phyloP scores from a whole-genome alignment of 2,113 vertebrate genomes.

The Piaya cayana region DNA sequence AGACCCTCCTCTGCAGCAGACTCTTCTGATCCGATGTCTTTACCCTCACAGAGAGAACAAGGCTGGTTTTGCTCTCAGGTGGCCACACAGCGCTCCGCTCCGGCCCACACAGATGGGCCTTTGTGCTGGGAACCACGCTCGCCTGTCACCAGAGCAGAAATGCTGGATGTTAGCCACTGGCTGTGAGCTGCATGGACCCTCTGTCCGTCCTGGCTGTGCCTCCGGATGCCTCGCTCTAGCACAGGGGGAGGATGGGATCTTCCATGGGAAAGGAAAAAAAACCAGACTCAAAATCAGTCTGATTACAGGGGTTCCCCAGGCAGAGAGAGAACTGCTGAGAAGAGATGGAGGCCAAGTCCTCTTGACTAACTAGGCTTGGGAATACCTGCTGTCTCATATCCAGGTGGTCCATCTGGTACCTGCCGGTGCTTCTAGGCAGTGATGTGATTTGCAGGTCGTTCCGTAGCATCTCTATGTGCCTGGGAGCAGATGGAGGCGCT shows the following conservation, averaged over 20 bases:
- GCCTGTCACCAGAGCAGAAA: not conserved
- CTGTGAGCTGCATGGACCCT: not conserved
- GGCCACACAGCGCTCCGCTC: fast-evolving
- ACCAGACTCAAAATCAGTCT: not conserved
- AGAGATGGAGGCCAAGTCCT: not conserved
- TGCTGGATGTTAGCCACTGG: not conserved
- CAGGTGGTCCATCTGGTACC: constrained; percentile 61
- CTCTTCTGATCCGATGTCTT: not conserved
- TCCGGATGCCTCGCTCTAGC: not conserved
- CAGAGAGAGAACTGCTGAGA: not conserved
- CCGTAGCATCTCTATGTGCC: not conserved
- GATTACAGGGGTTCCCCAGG: not conserved
- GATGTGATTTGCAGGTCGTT: constrained; percentile 49
- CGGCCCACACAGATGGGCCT: not conserved
- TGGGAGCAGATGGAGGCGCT: not conserved
- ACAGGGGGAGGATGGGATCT: not conserved
- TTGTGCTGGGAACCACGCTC: not conserved
- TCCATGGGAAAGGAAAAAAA: not conserved
- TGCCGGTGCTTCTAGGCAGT: constrained; percentile 12
- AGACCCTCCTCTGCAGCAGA: not conserved
- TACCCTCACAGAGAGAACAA: not conserved
- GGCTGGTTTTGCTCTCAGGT: constrained; percentile 26
- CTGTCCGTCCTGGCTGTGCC: not conserved
- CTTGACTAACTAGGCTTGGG: constrained; percentile 42
- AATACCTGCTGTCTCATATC: constrained; percentile 40